Evolutionary conservation across 64 coral and sea anemone species (phyloP).

Genomic region (Montipora foliosa): DNA sequence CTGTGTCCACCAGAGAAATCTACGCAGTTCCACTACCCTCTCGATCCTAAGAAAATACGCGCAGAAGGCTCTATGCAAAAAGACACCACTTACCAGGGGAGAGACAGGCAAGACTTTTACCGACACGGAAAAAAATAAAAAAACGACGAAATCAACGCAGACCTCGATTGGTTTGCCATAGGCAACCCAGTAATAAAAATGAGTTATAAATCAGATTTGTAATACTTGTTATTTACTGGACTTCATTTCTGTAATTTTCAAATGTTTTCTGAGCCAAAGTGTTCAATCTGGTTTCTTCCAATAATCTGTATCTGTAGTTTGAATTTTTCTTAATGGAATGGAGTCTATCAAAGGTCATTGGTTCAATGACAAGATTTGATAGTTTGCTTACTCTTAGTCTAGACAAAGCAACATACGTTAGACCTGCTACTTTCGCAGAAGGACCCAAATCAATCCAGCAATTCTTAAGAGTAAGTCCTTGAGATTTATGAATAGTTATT

Average conservation of each 20-base stretch:
- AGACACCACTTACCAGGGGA: no score
- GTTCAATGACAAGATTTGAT: neutral
- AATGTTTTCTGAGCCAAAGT: neutral
- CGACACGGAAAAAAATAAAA: no score
- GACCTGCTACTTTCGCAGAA: neutral
- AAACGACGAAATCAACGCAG: no score
- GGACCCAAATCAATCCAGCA: neutral
- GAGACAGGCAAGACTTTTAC: no score
- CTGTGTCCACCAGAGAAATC: no score
- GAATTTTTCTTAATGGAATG: neutral
- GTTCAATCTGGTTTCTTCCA: conserved; percentile 32
- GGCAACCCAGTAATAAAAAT: no score
- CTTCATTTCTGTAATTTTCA: neutral
- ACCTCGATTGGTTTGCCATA: no score
- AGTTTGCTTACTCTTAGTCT: neutral
- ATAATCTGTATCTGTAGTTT: conserved; percentile 10
- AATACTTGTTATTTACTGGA: neutral
- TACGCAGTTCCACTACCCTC: no score
- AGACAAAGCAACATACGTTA: neutral
- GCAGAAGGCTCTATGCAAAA: no score
- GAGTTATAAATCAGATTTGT: neutral
- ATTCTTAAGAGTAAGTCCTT: neutral
- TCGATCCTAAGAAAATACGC: no score
- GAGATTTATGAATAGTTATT: conserved; percentile 6
- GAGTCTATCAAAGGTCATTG: conserved; percentile 9